phyloP scores from a whole-genome alignment of 2,113 vertebrate species.

The Kobus ellipsiprymnus region DNA sequence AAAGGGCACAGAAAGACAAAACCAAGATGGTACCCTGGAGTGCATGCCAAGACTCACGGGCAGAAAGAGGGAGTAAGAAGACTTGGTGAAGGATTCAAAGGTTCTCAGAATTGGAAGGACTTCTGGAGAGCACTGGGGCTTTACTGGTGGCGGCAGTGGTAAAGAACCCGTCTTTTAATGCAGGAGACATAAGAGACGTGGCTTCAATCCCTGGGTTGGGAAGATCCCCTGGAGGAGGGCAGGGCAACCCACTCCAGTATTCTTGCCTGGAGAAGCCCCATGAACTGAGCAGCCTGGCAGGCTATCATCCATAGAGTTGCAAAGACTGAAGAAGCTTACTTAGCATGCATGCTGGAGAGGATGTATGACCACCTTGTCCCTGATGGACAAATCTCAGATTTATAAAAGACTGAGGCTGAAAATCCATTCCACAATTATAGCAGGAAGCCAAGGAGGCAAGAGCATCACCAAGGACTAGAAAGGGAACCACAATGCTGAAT shows the following conservation, averaged over 20 bases:
- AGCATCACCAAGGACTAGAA: background rate
- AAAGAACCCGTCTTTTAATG: background rate
- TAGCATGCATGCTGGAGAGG: background rate
- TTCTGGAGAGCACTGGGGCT: background rate
- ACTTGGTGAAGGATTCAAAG: background rate
- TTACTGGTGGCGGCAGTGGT: background rate
- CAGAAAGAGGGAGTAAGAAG: background rate
- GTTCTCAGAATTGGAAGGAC: background rate
- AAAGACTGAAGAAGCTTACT: background rate
- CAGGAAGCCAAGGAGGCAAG: background rate
- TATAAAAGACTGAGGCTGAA: background rate
- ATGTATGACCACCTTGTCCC: background rate
- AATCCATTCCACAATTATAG: background rate
- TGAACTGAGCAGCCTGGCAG: background rate
- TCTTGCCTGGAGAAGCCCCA: background rate
- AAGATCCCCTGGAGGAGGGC: background rate
- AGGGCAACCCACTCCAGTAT: background rate
- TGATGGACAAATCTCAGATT: background rate
- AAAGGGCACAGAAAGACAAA: background rate
- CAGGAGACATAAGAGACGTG: background rate
- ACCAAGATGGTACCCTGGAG: background rate
- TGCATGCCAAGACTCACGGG: too few species aligned
- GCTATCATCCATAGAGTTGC: background rate
- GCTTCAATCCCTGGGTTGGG: background rate
- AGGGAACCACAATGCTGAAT: background rate